Conservation (phyloP, 2,113 vertebrate species). For the Thinocorus orbignyianus region DNA sequence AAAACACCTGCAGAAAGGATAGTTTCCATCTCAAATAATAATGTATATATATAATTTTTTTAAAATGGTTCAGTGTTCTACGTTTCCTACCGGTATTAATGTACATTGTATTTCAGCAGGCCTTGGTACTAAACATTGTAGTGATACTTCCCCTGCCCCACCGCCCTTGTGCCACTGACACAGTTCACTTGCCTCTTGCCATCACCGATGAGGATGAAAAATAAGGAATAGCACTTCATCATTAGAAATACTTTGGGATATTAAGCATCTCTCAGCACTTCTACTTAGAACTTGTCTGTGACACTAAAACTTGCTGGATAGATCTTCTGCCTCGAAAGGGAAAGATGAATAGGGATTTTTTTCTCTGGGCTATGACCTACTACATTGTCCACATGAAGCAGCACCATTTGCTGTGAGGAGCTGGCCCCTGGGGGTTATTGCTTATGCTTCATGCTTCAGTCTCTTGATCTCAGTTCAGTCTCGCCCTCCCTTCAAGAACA, state of each 20-base stretch:
- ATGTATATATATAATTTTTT: too few relatives aligned
- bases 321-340: not conserved
- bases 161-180: not conserved
- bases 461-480: not conserved
- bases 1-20: not conserved
- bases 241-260: not conserved
- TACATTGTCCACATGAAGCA: rapidly evolving
- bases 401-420: not conserved
- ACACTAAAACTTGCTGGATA: not conserved
- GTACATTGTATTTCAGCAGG: not conserved
- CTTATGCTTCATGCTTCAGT: not conserved
- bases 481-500: rapidly evolving
- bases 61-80: not conserved
- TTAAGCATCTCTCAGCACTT: not conserved
- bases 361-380: not conserved
- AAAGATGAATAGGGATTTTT: not conserved
- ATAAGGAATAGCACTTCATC: not conserved
- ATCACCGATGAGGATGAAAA: not conserved
- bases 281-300: not conserved
- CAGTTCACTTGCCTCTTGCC: not conserved
- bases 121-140: too few relatives aligned
- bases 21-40: not conserved
- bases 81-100: not conserved
- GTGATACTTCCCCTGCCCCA: not conserved
- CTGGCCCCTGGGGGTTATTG: not conserved